phyloP scores from a whole-genome alignment of 2,888 invertebrate species.

The Cheilosia pagana region DNA sequence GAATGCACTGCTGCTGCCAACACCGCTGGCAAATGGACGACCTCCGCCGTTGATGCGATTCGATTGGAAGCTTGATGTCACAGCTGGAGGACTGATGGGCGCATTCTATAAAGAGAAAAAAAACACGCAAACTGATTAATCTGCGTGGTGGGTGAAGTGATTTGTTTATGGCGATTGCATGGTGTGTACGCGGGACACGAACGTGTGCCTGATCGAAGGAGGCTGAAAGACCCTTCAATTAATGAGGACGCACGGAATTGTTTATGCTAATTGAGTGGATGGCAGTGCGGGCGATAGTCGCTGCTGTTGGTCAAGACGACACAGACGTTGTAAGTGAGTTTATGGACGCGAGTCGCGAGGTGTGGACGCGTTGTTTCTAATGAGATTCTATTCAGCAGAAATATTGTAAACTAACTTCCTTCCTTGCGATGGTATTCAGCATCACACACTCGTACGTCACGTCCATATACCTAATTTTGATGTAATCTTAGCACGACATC shows the following conservation, averaged over 20 bases:
- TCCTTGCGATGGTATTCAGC: too few relatives aligned
- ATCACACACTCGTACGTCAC: too few relatives aligned
- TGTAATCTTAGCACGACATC: background rate
- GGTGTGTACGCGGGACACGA: conserved; percentile 6
- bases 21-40: conserved; percentile 76
- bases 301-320: conserved; percentile 4
- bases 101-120: conserved; percentile 51
- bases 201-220: background rate
- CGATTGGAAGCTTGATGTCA: conserved; percentile 58
- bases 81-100: conserved; percentile 44
- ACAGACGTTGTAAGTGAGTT: background rate
- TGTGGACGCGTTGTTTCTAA: background rate
- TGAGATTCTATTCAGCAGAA: too few relatives aligned
- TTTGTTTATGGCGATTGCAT: conserved; percentile 50
- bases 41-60: conserved; percentile 66
- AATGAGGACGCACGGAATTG: conserved; percentile 33
- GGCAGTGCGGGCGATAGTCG: conserved; percentile 30
- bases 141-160: conserved; percentile 29
- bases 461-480: background rate
- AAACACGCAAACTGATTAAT: conserved; percentile 23
- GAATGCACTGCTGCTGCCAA: conserved; percentile 76
- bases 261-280: conserved; percentile 57
- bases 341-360: background rate
- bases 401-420: too few relatives aligned
- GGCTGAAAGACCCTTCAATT: conserved; percentile 27